Conservation (phyloP, 2,113 vertebrate genomes). For the Ochotona curzoniae region DNA sequence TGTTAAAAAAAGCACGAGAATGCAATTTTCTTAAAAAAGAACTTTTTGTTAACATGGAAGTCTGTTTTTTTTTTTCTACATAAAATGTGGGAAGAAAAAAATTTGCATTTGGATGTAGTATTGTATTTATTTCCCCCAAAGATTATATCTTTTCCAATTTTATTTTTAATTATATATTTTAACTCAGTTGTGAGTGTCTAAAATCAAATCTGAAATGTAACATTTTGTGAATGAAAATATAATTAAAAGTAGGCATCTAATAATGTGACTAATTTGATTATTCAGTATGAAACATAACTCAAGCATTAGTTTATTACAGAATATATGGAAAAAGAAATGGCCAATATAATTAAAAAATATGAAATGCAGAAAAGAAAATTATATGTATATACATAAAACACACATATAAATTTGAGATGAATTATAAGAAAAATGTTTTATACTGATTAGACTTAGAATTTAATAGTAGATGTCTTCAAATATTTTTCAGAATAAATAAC, state of each 20-base stretch:
- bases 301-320: slow-evolving; percentile 30
- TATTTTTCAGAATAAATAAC: slow-evolving; percentile 40
- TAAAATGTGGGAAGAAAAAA: slow-evolving; percentile 7
- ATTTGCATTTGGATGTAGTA: neutral
- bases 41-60: neutral
- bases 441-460: slow-evolving; percentile 54
- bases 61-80: slow-evolving; percentile 17
- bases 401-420: neutral
- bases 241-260: slow-evolving; percentile 31
- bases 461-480: neutral
- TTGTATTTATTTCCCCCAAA: slow-evolving; percentile 24
- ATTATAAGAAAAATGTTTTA: neutral
- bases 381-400: neutral
- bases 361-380: slow-evolving; percentile 31
- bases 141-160: slow-evolving; percentile 3
- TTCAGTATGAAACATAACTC: neutral
- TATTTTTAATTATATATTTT: slow-evolving; percentile 44
- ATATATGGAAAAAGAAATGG: slow-evolving; percentile 7
- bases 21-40: neutral
- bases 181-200: slow-evolving; percentile 22
- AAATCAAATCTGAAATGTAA: neutral
- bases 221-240: slow-evolving; percentile 20
- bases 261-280: neutral
- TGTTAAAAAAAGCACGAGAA: slow-evolving; percentile 9
- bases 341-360: slow-evolving; percentile 14